Percentiles rank a stretch among this genome's conserved stretches.
Conservation (phyloP, 2,113 vertebrate genomes). For the Odocoileus virginianus region DNA sequence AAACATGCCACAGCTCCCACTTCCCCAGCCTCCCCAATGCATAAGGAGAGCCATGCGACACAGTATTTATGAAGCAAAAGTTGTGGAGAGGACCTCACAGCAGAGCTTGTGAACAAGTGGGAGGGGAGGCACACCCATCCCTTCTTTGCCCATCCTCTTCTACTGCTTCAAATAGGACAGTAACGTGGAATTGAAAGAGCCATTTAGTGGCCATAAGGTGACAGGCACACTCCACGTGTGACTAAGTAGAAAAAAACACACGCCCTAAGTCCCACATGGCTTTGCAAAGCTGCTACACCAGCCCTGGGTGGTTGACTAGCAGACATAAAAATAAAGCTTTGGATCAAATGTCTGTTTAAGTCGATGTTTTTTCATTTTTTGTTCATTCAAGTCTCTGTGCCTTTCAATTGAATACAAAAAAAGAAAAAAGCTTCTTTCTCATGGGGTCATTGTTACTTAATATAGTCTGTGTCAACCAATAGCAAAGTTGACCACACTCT, state of each 20-base stretch:
- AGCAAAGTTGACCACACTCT: conserved; percentile 77
- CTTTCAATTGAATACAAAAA: background rate
- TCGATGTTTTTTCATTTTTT: background rate
- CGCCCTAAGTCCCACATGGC: background rate
- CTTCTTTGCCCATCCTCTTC: background rate
- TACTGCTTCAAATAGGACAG: background rate
- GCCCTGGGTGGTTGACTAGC: background rate
- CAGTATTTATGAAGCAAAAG: background rate
- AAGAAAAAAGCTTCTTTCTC: background rate
- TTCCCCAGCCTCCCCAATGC: background rate
- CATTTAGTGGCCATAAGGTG: background rate
- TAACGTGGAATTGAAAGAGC: background rate
- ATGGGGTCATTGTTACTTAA: conserved; percentile 71
- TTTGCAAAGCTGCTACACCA: background rate
- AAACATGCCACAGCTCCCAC: background rate
- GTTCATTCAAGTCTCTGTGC: background rate
- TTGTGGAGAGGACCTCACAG: background rate
- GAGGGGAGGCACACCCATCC: background rate
- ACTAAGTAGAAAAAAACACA: background rate
- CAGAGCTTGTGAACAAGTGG: background rate
- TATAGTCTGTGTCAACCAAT: conserved; percentile 79
- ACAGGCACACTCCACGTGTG: background rate
- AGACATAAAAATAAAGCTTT: background rate
- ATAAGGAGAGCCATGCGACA: background rate
- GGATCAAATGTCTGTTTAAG: background rate